These are phyloP conservation scores for Mormoops blainvillei DNA, from an alignment of 2,113 vertebrate genomes.

Conservation along the genomic window DNA sequence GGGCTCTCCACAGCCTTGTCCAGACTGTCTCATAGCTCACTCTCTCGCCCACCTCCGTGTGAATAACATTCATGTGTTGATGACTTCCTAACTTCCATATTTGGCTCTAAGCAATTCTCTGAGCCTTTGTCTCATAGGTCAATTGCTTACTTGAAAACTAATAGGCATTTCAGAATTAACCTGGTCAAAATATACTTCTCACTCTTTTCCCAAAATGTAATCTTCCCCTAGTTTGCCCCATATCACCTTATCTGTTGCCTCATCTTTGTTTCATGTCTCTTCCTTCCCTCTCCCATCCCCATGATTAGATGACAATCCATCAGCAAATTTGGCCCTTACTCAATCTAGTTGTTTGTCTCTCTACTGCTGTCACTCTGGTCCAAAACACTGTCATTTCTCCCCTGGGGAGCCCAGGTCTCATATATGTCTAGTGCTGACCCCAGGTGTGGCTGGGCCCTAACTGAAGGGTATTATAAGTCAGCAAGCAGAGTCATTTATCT, in stretches of 20 bases:
- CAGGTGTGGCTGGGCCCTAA: not conserved
- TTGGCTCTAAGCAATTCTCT: not conserved
- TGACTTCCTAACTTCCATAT: not conserved
- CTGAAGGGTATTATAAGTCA: not conserved
- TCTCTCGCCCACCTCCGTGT: too few relatives aligned
- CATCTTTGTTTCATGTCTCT: not conserved
- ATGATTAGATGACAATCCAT: not conserved
- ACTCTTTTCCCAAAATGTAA: not conserved
- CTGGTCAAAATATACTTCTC: not conserved
- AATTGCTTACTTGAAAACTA: not conserved
- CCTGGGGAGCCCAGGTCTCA: not conserved
- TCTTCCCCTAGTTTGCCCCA: not conserved
- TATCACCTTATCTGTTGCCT: not conserved
- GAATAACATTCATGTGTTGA: not conserved
- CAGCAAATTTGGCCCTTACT: not conserved
- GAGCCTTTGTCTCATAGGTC: not conserved
- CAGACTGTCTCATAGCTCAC: not conserved
- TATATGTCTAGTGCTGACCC: not conserved
- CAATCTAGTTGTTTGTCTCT: not conserved
- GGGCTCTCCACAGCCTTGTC: not conserved
- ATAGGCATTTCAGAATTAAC: not conserved
- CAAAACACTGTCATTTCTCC: not conserved
- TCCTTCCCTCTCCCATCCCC: not conserved
- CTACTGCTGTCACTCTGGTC: not conserved
- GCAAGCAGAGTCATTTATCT: not conserved